phyloP scores from a whole-genome alignment of 2,113 vertebrate species.

The Uria lomvia region DNA sequence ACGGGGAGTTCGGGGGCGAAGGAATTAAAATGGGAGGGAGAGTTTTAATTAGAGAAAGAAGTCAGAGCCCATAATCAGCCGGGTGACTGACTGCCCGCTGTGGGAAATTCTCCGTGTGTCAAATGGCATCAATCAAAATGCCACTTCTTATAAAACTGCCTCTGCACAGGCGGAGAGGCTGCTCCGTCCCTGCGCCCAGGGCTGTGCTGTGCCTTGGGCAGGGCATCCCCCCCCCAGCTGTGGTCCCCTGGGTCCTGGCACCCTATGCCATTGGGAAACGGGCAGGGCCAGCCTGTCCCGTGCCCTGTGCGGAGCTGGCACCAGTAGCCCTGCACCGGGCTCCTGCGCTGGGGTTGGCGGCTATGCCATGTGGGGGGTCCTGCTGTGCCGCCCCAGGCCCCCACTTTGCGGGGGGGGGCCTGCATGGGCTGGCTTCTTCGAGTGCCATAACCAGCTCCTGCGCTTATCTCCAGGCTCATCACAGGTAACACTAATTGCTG shows the following conservation, averaged over 20 bases:
- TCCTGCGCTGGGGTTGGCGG: accelerated
- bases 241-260: accelerated
- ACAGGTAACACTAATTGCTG: background rate
- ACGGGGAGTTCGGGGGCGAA: background rate
- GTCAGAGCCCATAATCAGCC: background rate
- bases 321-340: accelerated
- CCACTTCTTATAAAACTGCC: background rate
- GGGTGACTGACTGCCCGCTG: slow-evolving; percentile 12
- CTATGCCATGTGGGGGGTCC: accelerated
- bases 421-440: background rate
- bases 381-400: too few relatives aligned
- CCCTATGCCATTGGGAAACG: background rate
- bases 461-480: background rate
- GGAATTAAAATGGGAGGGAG: slow-evolving; percentile 32
- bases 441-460: background rate
- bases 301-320: accelerated
- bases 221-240: too few relatives aligned
- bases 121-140: slow-evolving; percentile 40
- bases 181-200: background rate
- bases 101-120: slow-evolving; percentile 35
- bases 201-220: background rate
- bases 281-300: background rate
- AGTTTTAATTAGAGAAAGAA: slow-evolving; percentile 52
- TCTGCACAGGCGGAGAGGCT: background rate
- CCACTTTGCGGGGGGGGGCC: background rate